Evolutionary conservation across 2,113 vertebrate species (phyloP).

Genomic region (Hyperopisus bebe): DNA sequence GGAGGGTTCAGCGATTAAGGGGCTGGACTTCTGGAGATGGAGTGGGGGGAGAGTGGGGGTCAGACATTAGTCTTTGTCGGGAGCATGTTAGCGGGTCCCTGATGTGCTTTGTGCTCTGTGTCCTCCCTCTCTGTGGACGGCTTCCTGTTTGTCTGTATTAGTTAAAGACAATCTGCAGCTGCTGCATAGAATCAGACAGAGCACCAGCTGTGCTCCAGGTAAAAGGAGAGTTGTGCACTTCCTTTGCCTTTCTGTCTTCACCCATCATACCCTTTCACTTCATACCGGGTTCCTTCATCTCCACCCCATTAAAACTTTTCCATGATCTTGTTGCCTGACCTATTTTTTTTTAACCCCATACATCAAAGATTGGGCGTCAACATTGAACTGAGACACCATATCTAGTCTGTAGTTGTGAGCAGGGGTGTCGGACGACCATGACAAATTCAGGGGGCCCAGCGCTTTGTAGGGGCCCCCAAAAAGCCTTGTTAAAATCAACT

Average conservation of each 20-base stretch:
- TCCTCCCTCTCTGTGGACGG: background rate
- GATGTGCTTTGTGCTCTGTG: background rate
- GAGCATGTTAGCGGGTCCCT: background rate
- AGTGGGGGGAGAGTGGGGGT: background rate
- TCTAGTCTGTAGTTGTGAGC: background rate
- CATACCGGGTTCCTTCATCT: background rate
- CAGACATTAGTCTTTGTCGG: background rate
- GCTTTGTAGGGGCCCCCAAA: background rate
- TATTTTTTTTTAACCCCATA: background rate
- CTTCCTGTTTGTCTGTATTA: background rate
- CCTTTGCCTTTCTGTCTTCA: background rate
- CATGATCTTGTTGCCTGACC: background rate
- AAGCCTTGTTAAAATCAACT: background rate
- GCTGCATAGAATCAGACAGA: background rate
- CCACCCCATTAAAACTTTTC: background rate
- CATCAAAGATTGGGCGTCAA: background rate
- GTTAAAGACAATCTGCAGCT: background rate
- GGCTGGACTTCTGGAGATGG: background rate
- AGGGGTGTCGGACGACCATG: background rate
- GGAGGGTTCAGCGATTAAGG: background rate
- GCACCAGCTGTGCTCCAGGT: background rate
- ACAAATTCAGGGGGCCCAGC: background rate
- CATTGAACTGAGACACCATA: background rate
- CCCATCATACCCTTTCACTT: background rate
- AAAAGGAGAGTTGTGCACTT: background rate